Percentiles rank a stretch among this genome's conserved stretches.
phyloP scores from a whole-genome alignment of 2,113 vertebrate species.

The Tragelaphus scriptus region DNA sequence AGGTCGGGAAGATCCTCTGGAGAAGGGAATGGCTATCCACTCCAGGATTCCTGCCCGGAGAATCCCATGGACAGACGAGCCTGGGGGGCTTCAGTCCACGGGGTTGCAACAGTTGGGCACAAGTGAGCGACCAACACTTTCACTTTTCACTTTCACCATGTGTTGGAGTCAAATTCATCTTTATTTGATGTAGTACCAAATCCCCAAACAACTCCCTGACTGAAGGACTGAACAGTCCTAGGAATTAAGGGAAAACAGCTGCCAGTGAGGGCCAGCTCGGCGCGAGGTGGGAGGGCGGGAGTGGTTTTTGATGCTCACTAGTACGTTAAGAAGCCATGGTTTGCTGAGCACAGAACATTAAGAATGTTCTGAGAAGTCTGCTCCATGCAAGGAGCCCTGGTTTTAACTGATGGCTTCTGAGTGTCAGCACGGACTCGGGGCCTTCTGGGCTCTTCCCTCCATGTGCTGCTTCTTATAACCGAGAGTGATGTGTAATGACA shows the following conservation, averaged over 20 bases:
- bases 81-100: neutral
- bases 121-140: neutral
- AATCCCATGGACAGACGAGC: neutral
- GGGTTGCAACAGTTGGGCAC: neutral
- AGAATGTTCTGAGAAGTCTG: neutral
- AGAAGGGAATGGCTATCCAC: neutral
- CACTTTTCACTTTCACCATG: neutral
- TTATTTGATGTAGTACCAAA: neutral
- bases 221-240: neutral
- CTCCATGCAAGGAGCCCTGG: neutral
- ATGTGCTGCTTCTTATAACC: neutral
- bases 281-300: neutral
- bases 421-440: rapidly evolving
- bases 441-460: neutral
- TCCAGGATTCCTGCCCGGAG: neutral
- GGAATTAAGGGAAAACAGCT: neutral
- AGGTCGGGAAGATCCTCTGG: neutral
- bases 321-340: neutral
- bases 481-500: neutral
- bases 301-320: neutral
- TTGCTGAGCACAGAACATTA: neutral
- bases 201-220: neutral
- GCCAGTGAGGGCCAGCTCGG: neutral
- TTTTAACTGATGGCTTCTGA: neutral
- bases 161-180: neutral